Base-by-base conservation (phyloP, 2,888 invertebrate species). In the Cylloceria caligata region DNA sequence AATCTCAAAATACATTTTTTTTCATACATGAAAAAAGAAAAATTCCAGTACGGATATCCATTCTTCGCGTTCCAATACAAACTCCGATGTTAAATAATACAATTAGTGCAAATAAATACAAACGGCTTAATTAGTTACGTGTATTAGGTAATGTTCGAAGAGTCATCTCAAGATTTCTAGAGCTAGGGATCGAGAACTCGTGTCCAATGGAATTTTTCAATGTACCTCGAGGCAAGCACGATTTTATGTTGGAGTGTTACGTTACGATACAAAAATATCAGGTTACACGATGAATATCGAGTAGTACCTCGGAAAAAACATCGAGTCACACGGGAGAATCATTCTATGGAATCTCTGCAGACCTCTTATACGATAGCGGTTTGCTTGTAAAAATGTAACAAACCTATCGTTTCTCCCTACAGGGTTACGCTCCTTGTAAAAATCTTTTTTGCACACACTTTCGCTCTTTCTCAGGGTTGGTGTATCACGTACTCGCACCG, bases 381-480 rank as follows among this genome's bases (percentile, higher is more conserved):
- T 75, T 42, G 72, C 67, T 72, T 74, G 69, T 86, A 85, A 83
- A 86, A 86, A 83, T 85, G 72, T 86, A 86, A 86, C 84, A 85
- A 87, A 85, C 84, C 81, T 83, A 86, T 76, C 52, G 68, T 72
- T 73, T 62, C 30, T 52, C 24, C 55, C 60, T 73, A 65, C 57
- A 16, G 49, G 30, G 39, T 42, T 34, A 21, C 55, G 39, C 27
- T 72, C 9, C 36, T n/a, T 16, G 5, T 39, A 2, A 24, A 34
- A 76, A 3, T n/a, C 36, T 11, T 36, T 21, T 24, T 13, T 62
- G n/a, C n/a, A n/a, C 42, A 45, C 67, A 67, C 42, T 62, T 42
- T 68, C 16, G 16, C 13, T 55, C 55, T 60, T 52, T 69, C 68
- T 49, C 39, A 52, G 16, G 16, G 42, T 21, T 19, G n/a, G 30